Percentiles rank a stretch among this genome's conserved stretches.
phyloP scores from a whole-genome alignment of 2,113 vertebrate genomes.

The Alligator mississippiensis region DNA sequence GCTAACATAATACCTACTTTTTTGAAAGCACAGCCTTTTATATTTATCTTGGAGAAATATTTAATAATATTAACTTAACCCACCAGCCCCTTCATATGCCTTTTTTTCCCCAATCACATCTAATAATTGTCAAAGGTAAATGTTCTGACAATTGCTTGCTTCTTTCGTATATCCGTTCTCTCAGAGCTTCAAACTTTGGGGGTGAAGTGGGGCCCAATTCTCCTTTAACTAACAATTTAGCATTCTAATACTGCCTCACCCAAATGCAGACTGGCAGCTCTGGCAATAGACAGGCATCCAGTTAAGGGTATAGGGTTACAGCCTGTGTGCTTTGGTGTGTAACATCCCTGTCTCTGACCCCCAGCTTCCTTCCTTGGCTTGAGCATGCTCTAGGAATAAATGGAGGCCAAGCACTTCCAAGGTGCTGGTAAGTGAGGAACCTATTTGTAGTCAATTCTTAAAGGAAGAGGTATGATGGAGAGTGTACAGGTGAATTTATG shows the following conservation, averaged over 20 bases:
- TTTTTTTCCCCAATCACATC: neutral
- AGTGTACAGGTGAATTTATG: neutral
- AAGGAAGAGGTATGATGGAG: neutral
- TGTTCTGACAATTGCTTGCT: neutral
- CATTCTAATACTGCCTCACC: neutral
- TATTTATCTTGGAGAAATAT: neutral
- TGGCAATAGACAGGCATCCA: neutral
- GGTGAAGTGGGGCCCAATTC: neutral
- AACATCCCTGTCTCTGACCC: neutral
- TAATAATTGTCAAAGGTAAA: neutral
- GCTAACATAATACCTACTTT: neutral
- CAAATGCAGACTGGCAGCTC: neutral
- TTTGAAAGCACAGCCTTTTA: neutral
- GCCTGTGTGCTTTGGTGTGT: neutral
- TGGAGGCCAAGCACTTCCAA: neutral
- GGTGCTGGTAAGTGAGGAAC: neutral
- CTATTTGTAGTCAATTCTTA: neutral
- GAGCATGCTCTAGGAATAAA: neutral
- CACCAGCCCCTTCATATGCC: neutral
- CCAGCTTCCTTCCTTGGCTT: neutral
- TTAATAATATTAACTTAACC: neutral
- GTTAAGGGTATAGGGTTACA: neutral
- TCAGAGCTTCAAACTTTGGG: neutral
- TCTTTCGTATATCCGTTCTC: neutral
- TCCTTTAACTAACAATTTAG: neutral